A percentile compares a stretch with the other conserved stretches of the same genome.
Evolutionary conservation across 2,113 vertebrate genomes (phyloP).

Genomic region (Plecturocebus donacophilus): DNA sequence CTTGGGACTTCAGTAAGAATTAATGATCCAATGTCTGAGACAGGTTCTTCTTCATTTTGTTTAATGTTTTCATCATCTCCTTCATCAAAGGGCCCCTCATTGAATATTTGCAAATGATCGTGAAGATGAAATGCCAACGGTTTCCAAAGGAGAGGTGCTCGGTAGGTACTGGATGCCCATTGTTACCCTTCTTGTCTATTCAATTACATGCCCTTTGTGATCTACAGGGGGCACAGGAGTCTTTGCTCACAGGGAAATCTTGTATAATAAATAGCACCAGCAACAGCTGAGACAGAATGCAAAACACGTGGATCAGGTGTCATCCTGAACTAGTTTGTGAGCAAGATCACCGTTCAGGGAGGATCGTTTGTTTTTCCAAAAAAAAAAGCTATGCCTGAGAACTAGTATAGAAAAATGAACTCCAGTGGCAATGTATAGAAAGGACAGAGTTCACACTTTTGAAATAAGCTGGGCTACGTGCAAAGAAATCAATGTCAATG

Average conservation of each 20-base stretch:
- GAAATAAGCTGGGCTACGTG: constrained; percentile 61
- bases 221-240: not conserved
- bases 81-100: not conserved
- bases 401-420: constrained; percentile 47
- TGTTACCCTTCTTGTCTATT: not conserved
- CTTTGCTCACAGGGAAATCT: not conserved
- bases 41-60: not conserved
- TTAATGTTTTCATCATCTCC: constrained; percentile 12
- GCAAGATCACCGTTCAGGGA: not conserved
- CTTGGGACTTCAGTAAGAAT: constrained; percentile 16
- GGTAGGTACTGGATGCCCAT: not conserved
- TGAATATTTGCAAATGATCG: constrained; percentile 30
- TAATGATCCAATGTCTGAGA: not conserved
- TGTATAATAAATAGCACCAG: not conserved
- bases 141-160: not conserved
- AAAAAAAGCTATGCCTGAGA: constrained; percentile 44
- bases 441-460: constrained; percentile 68
- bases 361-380: constrained; percentile 52
- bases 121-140: not conserved
- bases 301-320: constrained; percentile 56
- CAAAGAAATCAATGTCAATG: constrained; percentile 72
- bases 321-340: constrained; percentile 63
- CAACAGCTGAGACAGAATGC: constrained; percentile 24
- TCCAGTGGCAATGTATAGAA: constrained; percentile 32
- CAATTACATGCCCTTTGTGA: not conserved